Evolutionary conservation across 2,113 vertebrate genomes (phyloP), one percentile per base, ranked within the genome.

Genomic region (Garra rufa): DNA sequence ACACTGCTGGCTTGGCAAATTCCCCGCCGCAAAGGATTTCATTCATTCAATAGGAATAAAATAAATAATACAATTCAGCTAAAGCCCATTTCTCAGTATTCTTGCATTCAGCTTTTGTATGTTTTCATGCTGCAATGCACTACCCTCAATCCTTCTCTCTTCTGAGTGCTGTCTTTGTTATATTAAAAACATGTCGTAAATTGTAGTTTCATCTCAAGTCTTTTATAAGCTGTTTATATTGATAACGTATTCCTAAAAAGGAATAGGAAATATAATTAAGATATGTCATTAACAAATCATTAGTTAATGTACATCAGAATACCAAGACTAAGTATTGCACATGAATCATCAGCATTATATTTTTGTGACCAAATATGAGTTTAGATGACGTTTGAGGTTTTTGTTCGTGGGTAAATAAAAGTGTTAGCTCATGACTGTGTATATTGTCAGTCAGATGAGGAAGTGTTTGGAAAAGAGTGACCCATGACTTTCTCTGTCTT

Each of bases 1-100:
- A 78, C 19, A 59, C 80, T 26, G 65, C 41, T 63, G 59, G 76
- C 61, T 26, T 71, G 19, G 38, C 13, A 46, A 9, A 71, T 67
- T 55, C 55, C 65, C 13, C 34, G 46, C 13, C 6, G 5, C 52
- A 55, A 14, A 52, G 19, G 55, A 14, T 43, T 24, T 52, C n/a
- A 41, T 75, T 52, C 28, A 48, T 75, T 83, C 41, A 70, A 8
- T 59, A 67, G 26, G n/a, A 69, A 28, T 19, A 24, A 69, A 82
- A 78, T 73, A 55, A 57, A 52, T 76, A 55, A 76, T 78, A 67
- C 43, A 55, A 10, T 80, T 83, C 44, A 69, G 71, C 38, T 83
- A 50, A 71, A 67, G 26, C 41, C n/a, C 63, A 17, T 46, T 43
- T 4, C 9, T 73, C 24, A 63, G 24, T 34, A 41, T 63, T 79